Base-by-base conservation (phyloP, 35 echinoderm and acorn worm genomes). In the Heliocidaris erythrogramma region DNA sequence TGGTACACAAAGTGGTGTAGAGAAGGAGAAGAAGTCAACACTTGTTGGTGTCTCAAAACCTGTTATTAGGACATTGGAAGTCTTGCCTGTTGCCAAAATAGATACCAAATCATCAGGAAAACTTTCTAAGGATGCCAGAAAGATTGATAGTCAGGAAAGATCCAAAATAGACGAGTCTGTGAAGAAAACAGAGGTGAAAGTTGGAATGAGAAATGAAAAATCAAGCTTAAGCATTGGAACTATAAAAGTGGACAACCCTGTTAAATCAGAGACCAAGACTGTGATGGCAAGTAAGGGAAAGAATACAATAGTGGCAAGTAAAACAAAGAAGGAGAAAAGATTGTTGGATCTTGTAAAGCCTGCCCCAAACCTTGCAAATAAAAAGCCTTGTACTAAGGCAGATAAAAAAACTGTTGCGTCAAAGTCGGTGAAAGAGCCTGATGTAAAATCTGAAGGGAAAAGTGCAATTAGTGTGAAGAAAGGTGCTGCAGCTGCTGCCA, bases 381-480 rank as follows among this genome's bases (percentile, higher is more conserved):
- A 49, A 90, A 90, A 90, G 1, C 27, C 32, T 18, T 49, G 48
- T 42, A 18, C 10, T 14, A 49, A 90, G 88, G 31, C 48, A 48
- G 88, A 90, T 48, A 90, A 32, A 49, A 13, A 42, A 30, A 48
- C 88, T 90, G 88, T 48, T 42, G 35, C 88, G 29, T 90, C 88
- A 30, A 90, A 90, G 31, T 14, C 88, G 31, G 18, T 24, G 48
- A 93, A 35, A 61, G 59, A 93, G 49, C 29, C 30, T 93, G 30
- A 5, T 48, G 30, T 31, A 13, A 30, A 32, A 30, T 21, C 59
- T 59, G 50, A 59, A 24, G 92, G 92, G 59, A 93, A 93, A n/a
- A 59, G 92, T 61, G 92, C 92, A 93, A 61, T 50, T 21, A 93
- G 14, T 93, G 59, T 59, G 13, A 32, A 53, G 92, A 50, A 32